phyloP scores from a whole-genome alignment of 2,113 vertebrate species.

The Perognathus longimembris region DNA sequence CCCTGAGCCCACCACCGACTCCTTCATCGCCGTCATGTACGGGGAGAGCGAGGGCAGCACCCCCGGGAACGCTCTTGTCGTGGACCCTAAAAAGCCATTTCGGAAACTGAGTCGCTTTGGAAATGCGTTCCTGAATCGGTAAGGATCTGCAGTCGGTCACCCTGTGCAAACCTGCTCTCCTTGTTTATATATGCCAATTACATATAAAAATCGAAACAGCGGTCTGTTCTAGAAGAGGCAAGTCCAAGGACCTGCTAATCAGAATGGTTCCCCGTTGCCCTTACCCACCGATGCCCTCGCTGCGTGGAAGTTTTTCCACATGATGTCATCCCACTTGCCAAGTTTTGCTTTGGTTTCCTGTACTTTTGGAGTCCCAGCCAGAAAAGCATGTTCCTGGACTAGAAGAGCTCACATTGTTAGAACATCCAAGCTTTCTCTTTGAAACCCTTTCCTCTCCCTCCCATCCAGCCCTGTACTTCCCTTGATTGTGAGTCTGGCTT shows the following conservation, averaged over 20 bases:
- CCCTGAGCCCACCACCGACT: constrained; percentile 97
- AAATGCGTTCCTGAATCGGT: constrained; percentile 98
- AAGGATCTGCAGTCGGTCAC: constrained; percentile 52
- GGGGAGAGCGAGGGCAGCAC: constrained; percentile 94
- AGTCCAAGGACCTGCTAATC: neutral
- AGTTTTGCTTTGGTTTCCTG: neutral
- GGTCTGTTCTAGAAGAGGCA: constrained; percentile 33
- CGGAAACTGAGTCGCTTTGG: constrained; percentile 97
- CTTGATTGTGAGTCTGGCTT: neutral
- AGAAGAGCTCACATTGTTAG: neutral
- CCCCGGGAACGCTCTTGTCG: constrained; percentile 97
- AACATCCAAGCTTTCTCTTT: neutral
- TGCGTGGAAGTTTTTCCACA: neutral
- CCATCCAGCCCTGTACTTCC: neutral
- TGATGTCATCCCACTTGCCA: neutral
- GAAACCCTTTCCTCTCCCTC: neutral
- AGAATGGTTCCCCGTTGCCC: neutral
- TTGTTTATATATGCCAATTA: neutral
- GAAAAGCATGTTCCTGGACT: neutral
- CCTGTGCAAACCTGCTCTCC: constrained; percentile 37
- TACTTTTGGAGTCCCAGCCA: neutral
- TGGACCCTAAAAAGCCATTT: constrained; percentile 97
- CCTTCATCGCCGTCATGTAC: constrained; percentile 98
- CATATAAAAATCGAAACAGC: neutral
- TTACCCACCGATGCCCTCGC: neutral